Percentiles rank a stretch among this genome's conserved stretches.
Evolutionary conservation across 1,140 invertebrate species (phyloP).

Genomic region (Ostrea denselamellosa): DNA sequence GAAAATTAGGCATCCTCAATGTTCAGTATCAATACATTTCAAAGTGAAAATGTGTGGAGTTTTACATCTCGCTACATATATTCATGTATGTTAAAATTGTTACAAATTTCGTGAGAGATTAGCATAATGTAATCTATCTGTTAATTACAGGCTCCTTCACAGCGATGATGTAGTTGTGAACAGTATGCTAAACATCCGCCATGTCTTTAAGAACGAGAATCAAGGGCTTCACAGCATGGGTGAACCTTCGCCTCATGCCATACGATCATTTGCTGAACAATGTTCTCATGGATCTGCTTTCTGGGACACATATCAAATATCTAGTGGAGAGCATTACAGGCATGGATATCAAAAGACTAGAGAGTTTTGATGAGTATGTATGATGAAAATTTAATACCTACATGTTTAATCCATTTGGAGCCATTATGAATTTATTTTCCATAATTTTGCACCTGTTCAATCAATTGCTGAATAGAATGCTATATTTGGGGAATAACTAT

Average conservation of each 20-base stretch:
- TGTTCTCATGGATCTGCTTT: conserved; percentile 76
- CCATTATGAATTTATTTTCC: too few species aligned
- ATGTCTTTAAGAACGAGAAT: conserved; percentile 77
- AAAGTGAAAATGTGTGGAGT: too few species aligned
- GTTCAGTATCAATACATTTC: too few species aligned
- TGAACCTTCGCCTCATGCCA: conserved; percentile 74
- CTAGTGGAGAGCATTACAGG: conserved; percentile 77
- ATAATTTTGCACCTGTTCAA: too few species aligned
- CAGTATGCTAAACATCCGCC: not conserved
- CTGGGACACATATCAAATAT: conserved; percentile 76
- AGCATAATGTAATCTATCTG: not conserved
- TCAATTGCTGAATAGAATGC: too few species aligned
- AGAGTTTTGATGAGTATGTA: conserved; percentile 76
- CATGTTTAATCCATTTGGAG: not conserved
- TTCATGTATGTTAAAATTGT: too few species aligned
- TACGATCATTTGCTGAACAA: conserved; percentile 75
- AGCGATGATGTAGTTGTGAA: not conserved
- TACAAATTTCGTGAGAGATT: too few species aligned
- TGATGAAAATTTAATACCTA: not conserved
- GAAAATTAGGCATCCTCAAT: too few species aligned
- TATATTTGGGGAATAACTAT: too few species aligned
- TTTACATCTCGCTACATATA: too few species aligned
- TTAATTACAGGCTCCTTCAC: not conserved
- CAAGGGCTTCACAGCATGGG: conserved; percentile 77
- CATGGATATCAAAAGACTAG: conserved; percentile 69